Evolutionary conservation across 1,140 invertebrate species (phyloP), one percentile per base, ranked within the genome.

Genomic region (Cardiocondyla obscurior): DNA sequence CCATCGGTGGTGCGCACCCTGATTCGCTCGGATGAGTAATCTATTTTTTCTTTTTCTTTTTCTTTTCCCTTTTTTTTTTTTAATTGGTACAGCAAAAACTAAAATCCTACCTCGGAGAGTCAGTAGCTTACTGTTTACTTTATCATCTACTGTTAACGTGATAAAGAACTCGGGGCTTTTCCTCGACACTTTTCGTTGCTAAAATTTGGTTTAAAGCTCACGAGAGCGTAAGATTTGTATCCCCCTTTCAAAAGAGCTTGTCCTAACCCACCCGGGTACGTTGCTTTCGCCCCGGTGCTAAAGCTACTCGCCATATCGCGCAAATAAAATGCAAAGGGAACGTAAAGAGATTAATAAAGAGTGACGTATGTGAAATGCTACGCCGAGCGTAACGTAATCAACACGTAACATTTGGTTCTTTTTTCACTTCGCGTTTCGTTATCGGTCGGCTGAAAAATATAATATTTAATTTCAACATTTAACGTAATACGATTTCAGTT

Each of bases 251-350:
- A 76, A 62, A 60, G 30, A n/a, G 58, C 58, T 64, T 33, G 14
- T 39, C 8, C 44, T 28, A n/a, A 42, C 30, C 19, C 60, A 49
- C 30, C 5, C 28, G 19, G 2, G 57, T 36, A n/a, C n/a, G n/a
- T 46, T 62, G 55, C 28, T 62, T 33, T 42, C 58, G n/a, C 14
- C 33, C 28, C 22, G 42, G 39, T 28, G 42, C 46, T 44, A 76
- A 62, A 25, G 19, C 36, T 76, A 46, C 49, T 49, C 57, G 16
- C n/a, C n/a, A 28, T 44, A 51, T 64, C 42, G 42, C 19, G 14
- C 30, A 14, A 76, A 76, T 51, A 76, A 33, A 76, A 64, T 76
- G 30, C 46, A 64, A 64, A 69, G 65, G 53, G 28, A 28, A 64
- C 10, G 19, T 25, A 36, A 49, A 76, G 39, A n/a, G 22, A 49